Conservation (phyloP, 2,113 vertebrate species). For the Leucoraja erinaceus region DNA sequence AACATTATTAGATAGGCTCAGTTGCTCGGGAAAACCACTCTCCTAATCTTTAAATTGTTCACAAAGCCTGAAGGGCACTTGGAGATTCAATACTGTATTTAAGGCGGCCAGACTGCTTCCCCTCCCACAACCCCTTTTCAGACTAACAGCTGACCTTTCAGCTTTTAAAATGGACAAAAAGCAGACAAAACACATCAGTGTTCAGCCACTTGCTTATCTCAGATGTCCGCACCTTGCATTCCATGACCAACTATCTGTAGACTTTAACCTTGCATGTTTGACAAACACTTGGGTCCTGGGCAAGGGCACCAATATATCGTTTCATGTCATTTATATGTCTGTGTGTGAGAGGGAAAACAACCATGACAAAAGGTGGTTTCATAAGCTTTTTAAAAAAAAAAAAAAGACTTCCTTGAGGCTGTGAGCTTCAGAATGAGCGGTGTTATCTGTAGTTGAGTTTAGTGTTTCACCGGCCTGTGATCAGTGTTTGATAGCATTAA, state of each 20-base stretch:
- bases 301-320: conserved; percentile 52
- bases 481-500: background rate
- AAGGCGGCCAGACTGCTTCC: conserved; percentile 4
- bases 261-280: conserved; percentile 59
- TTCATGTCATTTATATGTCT: conserved; percentile 44
- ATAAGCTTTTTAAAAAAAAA: background rate
- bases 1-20: conserved; percentile 7
- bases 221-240: conserved; percentile 61
- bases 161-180: conserved; percentile 41
- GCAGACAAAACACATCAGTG: conserved; percentile 47
- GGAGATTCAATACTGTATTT: conserved; percentile 31
- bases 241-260: conserved; percentile 59
- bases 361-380: background rate
- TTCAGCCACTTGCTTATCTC: conserved; percentile 54
- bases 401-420: background rate
- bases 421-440: background rate
- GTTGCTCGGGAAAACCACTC: background rate
- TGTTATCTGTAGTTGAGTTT: background rate
- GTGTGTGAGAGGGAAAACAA: conserved; percentile 7
- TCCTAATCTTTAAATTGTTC: conserved; percentile 30
- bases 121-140: conserved; percentile 17
- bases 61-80: conserved; percentile 25
- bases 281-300: conserved; percentile 54
- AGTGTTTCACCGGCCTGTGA: conserved; percentile 24
- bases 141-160: conserved; percentile 36